phyloP scores from a whole-genome alignment of 1,140 invertebrate species.

The Papilio polytes region DNA sequence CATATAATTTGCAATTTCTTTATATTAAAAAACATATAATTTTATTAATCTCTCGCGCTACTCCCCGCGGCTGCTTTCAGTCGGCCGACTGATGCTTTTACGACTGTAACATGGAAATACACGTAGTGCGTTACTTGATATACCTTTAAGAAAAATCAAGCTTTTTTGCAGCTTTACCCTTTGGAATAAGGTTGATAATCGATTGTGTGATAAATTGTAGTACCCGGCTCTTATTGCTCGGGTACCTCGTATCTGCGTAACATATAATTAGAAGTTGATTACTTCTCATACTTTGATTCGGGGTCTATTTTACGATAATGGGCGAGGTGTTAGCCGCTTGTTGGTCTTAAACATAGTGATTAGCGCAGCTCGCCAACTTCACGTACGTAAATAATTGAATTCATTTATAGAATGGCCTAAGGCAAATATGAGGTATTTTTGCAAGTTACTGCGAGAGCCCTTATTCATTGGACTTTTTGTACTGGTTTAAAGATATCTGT shows the following conservation, averaged over 20 bases:
- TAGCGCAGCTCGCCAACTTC: slow-evolving; percentile 25
- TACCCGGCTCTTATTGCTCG: background rate
- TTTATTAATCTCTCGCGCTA: slow-evolving; percentile 47
- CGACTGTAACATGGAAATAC: slow-evolving; percentile 43
- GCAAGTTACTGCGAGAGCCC: slow-evolving; percentile 27
- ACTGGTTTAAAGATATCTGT: background rate
- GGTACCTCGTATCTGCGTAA: slow-evolving; percentile 28
- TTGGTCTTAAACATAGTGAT: slow-evolving; percentile 44
- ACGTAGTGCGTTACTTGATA: slow-evolving; percentile 15
- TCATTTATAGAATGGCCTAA: slow-evolving; percentile 46
- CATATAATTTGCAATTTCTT: slow-evolving; percentile 8
- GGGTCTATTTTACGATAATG: slow-evolving; percentile 46
- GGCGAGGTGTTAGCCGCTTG: slow-evolving; percentile 42
- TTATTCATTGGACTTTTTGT: slow-evolving; percentile 10
- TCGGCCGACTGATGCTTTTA: slow-evolving; percentile 45
- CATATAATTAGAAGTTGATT: slow-evolving; percentile 54
- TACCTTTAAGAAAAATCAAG: slow-evolving; percentile 14
- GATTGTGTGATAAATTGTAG: slow-evolving; percentile 3
- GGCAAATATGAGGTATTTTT: slow-evolving; percentile 44
- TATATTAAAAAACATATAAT: slow-evolving; percentile 42
- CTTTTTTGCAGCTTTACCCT: slow-evolving; percentile 38
- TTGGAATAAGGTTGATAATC: slow-evolving; percentile 39
- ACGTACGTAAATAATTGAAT: slow-evolving; percentile 42
- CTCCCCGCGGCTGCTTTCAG: slow-evolving; percentile 42
- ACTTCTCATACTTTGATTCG: slow-evolving; percentile 52